Percentiles rank a stretch among this genome's conserved stretches.
phyloP scores from a whole-genome alignment of 2,113 vertebrate genomes.

The Calypte anna region DNA sequence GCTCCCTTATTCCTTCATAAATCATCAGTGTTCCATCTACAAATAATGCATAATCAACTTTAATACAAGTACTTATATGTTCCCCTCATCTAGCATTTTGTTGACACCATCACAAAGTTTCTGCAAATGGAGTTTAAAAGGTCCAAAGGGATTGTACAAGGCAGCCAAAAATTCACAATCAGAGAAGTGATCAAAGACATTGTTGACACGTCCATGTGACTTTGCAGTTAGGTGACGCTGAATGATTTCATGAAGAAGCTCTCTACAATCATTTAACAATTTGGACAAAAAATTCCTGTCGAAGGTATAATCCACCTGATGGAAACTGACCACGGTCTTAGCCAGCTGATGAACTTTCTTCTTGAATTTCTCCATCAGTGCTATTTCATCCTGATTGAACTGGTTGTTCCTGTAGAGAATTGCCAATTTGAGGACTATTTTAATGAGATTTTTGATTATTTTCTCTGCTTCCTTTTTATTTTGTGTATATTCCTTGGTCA shows the following conservation, averaged over 20 bases:
- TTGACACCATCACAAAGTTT: slow-evolving; percentile 87
- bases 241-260: slow-evolving; percentile 84
- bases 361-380: slow-evolving; percentile 85
- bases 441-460: slow-evolving; percentile 88
- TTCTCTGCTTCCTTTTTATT: slow-evolving; percentile 86
- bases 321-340: slow-evolving; percentile 89
- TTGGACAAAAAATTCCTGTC: slow-evolving; percentile 84
- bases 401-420: slow-evolving; percentile 86
- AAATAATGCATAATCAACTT: slow-evolving; percentile 25
- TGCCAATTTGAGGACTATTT: slow-evolving; percentile 86
- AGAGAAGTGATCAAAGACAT: slow-evolving; percentile 89
- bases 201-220: slow-evolving; percentile 84
- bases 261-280: slow-evolving; percentile 82
- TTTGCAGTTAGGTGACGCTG: slow-evolving; percentile 87
- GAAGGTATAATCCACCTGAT: slow-evolving; percentile 88
- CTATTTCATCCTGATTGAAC: slow-evolving; percentile 85
- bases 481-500: slow-evolving; percentile 85
- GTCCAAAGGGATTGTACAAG: slow-evolving; percentile 86
- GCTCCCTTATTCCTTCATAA: slow-evolving; percentile 75
- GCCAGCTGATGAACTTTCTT: slow-evolving; percentile 88
- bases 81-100: slow-evolving; percentile 89
- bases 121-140: slow-evolving; percentile 82
- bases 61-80: slow-evolving; percentile 75
- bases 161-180: slow-evolving; percentile 87
- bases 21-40: slow-evolving; percentile 68